A percentile compares a stretch with the other conserved stretches of the same genome.
These are phyloP conservation scores for Lobophora halterata DNA, from an alignment of 2,888 invertebrate genomes.

Conservation along the genomic window DNA sequence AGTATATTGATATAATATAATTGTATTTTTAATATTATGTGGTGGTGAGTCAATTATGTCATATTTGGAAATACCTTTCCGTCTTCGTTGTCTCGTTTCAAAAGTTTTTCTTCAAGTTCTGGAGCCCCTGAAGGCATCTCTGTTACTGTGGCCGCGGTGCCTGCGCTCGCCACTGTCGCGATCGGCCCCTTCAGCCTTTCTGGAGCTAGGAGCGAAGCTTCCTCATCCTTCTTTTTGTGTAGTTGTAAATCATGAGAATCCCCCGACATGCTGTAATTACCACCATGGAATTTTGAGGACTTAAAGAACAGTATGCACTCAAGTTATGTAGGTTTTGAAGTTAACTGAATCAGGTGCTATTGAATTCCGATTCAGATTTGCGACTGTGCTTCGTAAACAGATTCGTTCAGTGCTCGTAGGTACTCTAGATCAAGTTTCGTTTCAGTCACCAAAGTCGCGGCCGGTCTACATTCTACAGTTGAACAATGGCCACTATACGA, in stretches of 20 bases:
- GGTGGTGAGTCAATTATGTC: background rate
- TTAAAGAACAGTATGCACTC: conserved; percentile 1
- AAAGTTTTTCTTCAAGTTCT: conserved; percentile 42
- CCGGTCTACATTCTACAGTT: conserved; percentile 3
- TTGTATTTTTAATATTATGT: background rate
- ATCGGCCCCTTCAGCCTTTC: conserved; percentile 43
- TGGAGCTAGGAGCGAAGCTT: conserved; percentile 47
- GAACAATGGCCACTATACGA: conserved; percentile 26
- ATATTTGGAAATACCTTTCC: conserved; percentile 45
- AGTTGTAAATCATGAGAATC: conserved; percentile 56
- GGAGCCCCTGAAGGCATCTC: conserved; percentile 39
- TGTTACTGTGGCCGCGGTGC: conserved; percentile 30
- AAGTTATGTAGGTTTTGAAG: background rate
- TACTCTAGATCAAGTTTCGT: conserved; percentile 16
- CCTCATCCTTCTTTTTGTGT: conserved; percentile 64
- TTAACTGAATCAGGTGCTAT: too few relatives aligned
- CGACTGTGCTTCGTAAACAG: too few relatives aligned
- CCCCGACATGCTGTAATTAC: conserved; percentile 69
- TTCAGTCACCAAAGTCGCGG: conserved; percentile 6
- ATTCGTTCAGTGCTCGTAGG: conserved; percentile 3
- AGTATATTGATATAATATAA: too few relatives aligned
- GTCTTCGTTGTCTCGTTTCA: conserved; percentile 48
- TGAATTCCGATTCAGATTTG: too few relatives aligned
- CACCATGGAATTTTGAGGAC: conserved; percentile 17
- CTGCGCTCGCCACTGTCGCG: conserved; percentile 38